phyloP scores from a whole-genome alignment of 2,113 vertebrate species.

The Grammomys surdaster region DNA sequence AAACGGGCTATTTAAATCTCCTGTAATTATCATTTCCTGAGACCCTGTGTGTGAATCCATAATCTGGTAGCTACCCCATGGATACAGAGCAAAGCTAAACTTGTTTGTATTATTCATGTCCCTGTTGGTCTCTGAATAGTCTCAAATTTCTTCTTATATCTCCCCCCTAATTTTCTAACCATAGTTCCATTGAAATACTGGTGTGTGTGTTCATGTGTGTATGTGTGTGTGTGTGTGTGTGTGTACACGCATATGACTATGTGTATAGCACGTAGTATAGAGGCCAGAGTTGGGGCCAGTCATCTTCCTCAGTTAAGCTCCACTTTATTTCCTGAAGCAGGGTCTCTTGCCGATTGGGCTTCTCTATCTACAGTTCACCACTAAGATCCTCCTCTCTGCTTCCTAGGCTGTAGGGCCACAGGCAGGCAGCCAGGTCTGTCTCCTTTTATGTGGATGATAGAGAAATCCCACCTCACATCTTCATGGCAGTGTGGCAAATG shows the following conservation, averaged over 20 bases:
- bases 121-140: not conserved
- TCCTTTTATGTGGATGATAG: no score
- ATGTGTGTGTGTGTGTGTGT: not conserved
- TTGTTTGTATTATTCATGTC: not conserved
- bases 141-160: not conserved
- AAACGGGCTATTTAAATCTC: slow-evolving; percentile 13
- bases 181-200: not conserved
- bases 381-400: not conserved
- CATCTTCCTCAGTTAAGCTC: no score
- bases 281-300: not conserved
- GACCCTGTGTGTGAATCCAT: not conserved
- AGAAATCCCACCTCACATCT: not conserved
- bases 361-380: not conserved
- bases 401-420: not conserved
- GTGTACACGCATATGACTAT: not conserved
- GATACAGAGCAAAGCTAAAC: not conserved
- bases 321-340: not conserved
- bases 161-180: not conserved
- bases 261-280: no score
- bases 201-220: not conserved
- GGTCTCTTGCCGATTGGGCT: not conserved
- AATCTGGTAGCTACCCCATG: not conserved
- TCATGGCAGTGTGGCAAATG: not conserved
- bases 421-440: not conserved
- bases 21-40: slow-evolving; percentile 11